phyloP scores from a whole-genome alignment of 1,140 invertebrate genomes.

The Bathynomus jamesi region DNA sequence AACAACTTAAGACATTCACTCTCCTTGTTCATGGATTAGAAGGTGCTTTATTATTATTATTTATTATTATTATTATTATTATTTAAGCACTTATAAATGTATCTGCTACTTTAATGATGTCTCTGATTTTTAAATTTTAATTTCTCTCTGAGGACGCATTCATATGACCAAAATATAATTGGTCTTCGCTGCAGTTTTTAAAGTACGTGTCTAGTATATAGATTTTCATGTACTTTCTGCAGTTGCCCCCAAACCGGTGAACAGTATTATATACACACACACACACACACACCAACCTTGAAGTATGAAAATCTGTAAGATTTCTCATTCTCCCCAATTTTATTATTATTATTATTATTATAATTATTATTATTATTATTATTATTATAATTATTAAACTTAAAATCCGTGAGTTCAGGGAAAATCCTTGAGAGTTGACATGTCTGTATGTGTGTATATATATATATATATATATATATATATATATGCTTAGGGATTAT shows the following conservation, averaged over 20 bases:
- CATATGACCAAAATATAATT: too few species aligned
- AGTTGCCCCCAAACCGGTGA: too few species aligned
- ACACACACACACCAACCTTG: too few species aligned
- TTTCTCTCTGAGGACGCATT: too few species aligned
- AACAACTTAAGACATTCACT: too few species aligned
- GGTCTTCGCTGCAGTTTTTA: too few species aligned
- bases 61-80: neutral
- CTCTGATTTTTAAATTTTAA: neutral
- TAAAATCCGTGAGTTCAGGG: neutral
- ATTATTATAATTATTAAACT: neutral
- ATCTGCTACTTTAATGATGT: neutral
- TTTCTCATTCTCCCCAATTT: too few species aligned
- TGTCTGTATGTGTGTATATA: neutral
- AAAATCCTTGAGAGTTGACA: neutral
- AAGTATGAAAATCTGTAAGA: too few species aligned
- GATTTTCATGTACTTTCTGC: too few species aligned
- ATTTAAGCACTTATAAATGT: neutral
- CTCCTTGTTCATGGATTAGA: too few species aligned
- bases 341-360: neutral
- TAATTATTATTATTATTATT: neutral
- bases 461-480: neutral
- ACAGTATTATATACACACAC: too few species aligned
- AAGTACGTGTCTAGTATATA: too few species aligned
- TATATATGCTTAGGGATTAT: neutral
- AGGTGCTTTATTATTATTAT: neutral